phyloP scores from a whole-genome alignment of 2,888 invertebrate species.

The Phlogophora meticulosa region DNA sequence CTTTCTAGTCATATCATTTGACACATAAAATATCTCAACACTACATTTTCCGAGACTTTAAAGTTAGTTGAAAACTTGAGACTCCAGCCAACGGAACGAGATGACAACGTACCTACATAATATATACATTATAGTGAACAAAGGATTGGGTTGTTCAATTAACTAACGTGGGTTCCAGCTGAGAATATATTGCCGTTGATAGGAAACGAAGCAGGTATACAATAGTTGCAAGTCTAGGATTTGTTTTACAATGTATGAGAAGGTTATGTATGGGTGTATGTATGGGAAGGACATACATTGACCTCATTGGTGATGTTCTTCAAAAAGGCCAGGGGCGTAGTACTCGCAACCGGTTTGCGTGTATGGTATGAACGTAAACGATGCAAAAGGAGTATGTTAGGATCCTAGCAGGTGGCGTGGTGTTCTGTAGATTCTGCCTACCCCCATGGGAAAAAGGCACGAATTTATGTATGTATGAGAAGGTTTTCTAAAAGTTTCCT shows the following conservation, averaged over 20 bases:
- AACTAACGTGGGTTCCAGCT: neutral
- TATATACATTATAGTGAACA: slow-evolving; percentile 4
- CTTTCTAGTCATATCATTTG: neutral
- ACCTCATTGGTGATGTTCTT: too few species aligned
- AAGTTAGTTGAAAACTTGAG: neutral
- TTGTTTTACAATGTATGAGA: neutral
- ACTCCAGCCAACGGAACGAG: neutral
- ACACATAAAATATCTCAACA: slow-evolving; percentile 4
- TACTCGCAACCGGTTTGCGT: too few species aligned
- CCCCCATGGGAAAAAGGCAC: too few species aligned
- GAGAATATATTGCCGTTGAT: neutral
- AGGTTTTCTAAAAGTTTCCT: too few species aligned
- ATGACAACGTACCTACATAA: slow-evolving; percentile 12
- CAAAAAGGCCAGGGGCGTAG: too few species aligned
- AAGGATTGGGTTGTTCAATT: neutral
- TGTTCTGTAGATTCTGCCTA: too few species aligned
- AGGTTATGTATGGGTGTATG: neutral
- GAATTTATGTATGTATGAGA: too few species aligned
- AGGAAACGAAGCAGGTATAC: neutral
- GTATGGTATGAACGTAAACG: too few species aligned
- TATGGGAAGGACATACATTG: too few species aligned
- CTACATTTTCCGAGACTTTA: neutral
- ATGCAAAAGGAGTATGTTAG: too few species aligned
- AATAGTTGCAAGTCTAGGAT: too few species aligned
- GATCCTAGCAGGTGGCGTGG: too few species aligned